These are phyloP conservation scores for Alethe castanea DNA, from an alignment of 2,113 vertebrate species.

Conservation along the genomic window DNA sequence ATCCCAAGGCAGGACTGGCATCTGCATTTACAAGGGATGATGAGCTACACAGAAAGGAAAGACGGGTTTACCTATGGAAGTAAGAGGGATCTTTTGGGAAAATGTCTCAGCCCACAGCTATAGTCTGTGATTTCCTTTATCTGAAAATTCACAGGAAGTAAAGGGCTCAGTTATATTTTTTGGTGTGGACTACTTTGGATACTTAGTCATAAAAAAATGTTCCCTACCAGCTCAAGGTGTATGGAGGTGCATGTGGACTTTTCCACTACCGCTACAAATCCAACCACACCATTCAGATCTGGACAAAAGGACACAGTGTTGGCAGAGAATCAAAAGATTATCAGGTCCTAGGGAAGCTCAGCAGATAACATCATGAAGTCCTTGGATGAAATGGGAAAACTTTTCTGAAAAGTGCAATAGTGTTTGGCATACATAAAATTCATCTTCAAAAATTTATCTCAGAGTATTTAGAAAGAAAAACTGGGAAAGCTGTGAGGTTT, in stretches of 20 bases:
- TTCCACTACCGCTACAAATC: background rate
- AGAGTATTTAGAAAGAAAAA: background rate
- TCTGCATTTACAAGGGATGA: background rate
- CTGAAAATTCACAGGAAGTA: background rate
- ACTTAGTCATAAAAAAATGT: background rate
- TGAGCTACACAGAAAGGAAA: background rate
- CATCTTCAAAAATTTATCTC: background rate
- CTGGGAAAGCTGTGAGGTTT: background rate
- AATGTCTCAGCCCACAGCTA: background rate
- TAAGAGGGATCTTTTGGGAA: background rate
- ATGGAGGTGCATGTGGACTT: accelerated
- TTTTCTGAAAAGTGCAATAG: background rate
- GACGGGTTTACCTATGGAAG: background rate
- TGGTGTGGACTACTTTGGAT: background rate
- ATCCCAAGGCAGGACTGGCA: background rate
- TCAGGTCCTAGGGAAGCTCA: background rate
- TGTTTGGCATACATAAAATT: background rate
- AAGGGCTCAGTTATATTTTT: background rate
- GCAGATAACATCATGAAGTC: background rate
- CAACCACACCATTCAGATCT: background rate
- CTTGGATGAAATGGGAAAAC: background rate
- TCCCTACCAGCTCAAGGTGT: background rate
- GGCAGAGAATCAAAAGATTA: background rate
- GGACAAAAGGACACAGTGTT: background rate
- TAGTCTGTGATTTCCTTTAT: background rate